Percentiles rank a stretch among this genome's conserved stretches.
Conservation (phyloP, 2,113 vertebrate genomes). For the Hyperopisus bebe region DNA sequence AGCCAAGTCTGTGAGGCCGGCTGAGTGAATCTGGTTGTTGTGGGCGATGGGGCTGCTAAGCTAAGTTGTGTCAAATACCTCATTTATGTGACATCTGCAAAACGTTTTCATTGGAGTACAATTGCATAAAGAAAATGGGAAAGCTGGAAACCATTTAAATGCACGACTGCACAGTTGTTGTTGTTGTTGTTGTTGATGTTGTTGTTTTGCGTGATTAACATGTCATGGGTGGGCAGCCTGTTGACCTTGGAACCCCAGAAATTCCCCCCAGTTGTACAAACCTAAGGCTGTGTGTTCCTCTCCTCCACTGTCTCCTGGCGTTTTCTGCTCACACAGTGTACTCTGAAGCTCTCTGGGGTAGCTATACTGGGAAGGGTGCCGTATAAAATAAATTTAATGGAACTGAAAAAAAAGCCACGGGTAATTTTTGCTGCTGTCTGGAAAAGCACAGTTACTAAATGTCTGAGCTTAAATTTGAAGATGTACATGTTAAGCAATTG, state of each 20-base stretch:
- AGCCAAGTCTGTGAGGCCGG: neutral
- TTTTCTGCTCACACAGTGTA: neutral
- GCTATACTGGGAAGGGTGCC: neutral
- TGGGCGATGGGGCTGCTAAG: neutral
- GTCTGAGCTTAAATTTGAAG: neutral
- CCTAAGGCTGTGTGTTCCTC: neutral
- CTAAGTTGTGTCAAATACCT: neutral
- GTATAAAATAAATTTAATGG: neutral
- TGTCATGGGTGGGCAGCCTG: neutral
- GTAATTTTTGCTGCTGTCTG: neutral
- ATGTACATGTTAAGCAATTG: neutral
- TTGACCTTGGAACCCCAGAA: neutral
- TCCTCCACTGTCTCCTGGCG: neutral
- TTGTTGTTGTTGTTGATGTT: neutral
- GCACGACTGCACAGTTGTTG: neutral
- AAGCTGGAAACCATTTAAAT: neutral
- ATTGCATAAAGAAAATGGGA: neutral
- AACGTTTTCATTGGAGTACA: neutral
- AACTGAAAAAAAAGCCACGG: neutral
- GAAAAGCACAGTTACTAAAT: neutral
- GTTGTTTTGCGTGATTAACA: neutral
- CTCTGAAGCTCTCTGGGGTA: neutral
- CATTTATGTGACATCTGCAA: neutral
- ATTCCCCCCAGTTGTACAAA: neutral
- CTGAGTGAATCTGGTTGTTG: neutral